phyloP scores from a whole-genome alignment of 2,888 invertebrate genomes.

The Aproaerema taeniolella region DNA sequence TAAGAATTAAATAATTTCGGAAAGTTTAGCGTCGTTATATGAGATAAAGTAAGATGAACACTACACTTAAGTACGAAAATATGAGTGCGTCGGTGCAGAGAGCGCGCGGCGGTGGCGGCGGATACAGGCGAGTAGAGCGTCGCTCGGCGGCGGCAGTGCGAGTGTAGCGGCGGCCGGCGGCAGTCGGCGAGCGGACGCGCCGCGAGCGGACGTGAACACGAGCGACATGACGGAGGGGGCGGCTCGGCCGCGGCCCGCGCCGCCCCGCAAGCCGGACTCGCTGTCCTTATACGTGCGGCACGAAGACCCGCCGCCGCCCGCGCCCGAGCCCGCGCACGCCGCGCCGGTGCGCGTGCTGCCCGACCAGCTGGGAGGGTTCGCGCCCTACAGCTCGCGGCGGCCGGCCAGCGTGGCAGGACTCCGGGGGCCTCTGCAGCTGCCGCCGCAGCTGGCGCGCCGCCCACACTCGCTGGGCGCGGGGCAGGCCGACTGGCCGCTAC shows the following conservation, averaged over 20 bases:
- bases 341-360: slow-evolving; percentile 32
- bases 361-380: slow-evolving; percentile 67
- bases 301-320: slow-evolving; percentile 72
- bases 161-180: slow-evolving; percentile 29
- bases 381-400: slow-evolving; percentile 74
- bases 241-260: slow-evolving; percentile 69
- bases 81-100: slow-evolving; percentile 17
- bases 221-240: slow-evolving; percentile 67
- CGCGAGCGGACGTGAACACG: slow-evolving; percentile 41
- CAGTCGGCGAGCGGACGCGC: slow-evolving; percentile 31
- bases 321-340: slow-evolving; percentile 43
- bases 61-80: slow-evolving; percentile 31
- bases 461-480: slow-evolving; percentile 80
- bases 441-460: slow-evolving; percentile 50
- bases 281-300: slow-evolving; percentile 60
- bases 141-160: no score
- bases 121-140: slow-evolving; percentile 36
- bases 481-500: slow-evolving; percentile 66
- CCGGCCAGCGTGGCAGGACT: slow-evolving; percentile 75
- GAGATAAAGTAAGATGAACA: slow-evolving; percentile 26
- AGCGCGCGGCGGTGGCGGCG: slow-evolving; percentile 2
- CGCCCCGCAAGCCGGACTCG: slow-evolving; percentile 70
- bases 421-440: slow-evolving; percentile 36
- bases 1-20: no score
- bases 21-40: slow-evolving; percentile 15